Evolutionary conservation across 2,888 invertebrate species (phyloP).

Genomic region (Teinopalpus imperialis): DNA sequence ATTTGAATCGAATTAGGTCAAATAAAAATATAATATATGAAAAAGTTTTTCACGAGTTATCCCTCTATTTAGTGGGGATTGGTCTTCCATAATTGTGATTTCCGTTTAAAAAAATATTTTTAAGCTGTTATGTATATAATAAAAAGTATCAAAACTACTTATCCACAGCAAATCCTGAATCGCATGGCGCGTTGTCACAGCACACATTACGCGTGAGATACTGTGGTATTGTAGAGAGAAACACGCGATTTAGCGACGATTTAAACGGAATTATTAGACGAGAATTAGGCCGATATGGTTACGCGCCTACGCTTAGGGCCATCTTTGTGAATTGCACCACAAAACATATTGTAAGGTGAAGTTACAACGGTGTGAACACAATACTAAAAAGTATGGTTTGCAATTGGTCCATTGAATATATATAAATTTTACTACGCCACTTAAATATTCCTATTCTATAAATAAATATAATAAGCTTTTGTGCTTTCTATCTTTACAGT

Average conservation of each 20-base stretch:
- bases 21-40: too few relatives aligned
- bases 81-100: too few relatives aligned
- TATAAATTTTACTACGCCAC: background rate
- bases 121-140: too few relatives aligned
- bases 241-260: conserved; percentile 64
- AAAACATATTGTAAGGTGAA: conserved; percentile 36
- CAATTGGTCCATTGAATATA: conserved; percentile 5
- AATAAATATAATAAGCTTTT: too few relatives aligned
- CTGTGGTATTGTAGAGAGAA: conserved; percentile 62
- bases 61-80: too few relatives aligned
- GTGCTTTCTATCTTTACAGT: too few relatives aligned
- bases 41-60: too few relatives aligned
- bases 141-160: conserved; percentile 50
- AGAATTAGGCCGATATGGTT: conserved; percentile 51
- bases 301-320: conserved; percentile 42
- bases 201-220: conserved; percentile 77
- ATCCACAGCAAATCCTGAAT: conserved; percentile 30
- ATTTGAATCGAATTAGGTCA: too few relatives aligned
- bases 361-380: conserved; percentile 18
- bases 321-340: conserved; percentile 35
- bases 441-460: too few relatives aligned
- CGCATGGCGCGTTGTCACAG: conserved; percentile 61
- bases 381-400: conserved; percentile 11
- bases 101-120: too few relatives aligned
- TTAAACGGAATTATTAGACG: conserved; percentile 63